phyloP scores from a whole-genome alignment of 2,797 vertebrate genomes.

The Pseudopleuronectes americanus region DNA sequence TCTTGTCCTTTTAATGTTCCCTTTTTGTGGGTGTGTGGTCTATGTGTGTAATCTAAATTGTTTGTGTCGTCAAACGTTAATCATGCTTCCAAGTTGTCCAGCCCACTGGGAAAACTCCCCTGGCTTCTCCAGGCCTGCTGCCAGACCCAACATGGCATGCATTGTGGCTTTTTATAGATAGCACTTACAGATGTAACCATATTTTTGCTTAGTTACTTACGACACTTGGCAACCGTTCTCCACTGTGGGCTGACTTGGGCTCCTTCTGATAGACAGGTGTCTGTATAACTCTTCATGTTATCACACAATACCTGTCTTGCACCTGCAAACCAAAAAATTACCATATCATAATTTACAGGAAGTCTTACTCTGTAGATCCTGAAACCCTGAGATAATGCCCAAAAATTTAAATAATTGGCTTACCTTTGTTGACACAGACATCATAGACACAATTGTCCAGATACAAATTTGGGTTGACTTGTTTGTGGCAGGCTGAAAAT shows the following conservation, averaged over 20 bases:
- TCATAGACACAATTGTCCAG: slow-evolving; percentile 44
- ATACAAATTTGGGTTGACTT: slow-evolving; percentile 9
- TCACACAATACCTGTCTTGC: slow-evolving; percentile 29
- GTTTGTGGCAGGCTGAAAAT: slow-evolving; percentile 36
- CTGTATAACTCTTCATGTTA: slow-evolving; percentile 40
- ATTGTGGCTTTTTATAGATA: too few relatives aligned
- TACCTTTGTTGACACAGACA: slow-evolving; percentile 44
- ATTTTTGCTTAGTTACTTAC: slow-evolving; percentile 24
- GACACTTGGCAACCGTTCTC: slow-evolving; percentile 29
- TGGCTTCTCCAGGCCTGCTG: too few relatives aligned
- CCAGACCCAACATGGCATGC: too few relatives aligned
- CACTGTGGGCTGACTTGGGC: slow-evolving; percentile 17
- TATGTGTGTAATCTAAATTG: too few relatives aligned
- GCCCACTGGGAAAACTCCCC: too few relatives aligned
- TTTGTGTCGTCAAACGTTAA: too few relatives aligned
- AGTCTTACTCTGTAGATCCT: not conserved
- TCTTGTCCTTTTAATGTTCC: too few relatives aligned
- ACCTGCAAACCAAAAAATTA: slow-evolving; percentile 24
- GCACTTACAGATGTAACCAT: not conserved
- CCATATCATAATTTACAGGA: not conserved
- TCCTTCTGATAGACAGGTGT: slow-evolving; percentile 24
- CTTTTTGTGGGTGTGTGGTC: too few relatives aligned
- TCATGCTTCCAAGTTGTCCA: too few relatives aligned
- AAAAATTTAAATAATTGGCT: not conserved
- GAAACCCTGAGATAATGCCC: not conserved